Evolutionary conservation across 2,888 invertebrate genomes (phyloP).

Genomic region (Eilema griseolum): DNA sequence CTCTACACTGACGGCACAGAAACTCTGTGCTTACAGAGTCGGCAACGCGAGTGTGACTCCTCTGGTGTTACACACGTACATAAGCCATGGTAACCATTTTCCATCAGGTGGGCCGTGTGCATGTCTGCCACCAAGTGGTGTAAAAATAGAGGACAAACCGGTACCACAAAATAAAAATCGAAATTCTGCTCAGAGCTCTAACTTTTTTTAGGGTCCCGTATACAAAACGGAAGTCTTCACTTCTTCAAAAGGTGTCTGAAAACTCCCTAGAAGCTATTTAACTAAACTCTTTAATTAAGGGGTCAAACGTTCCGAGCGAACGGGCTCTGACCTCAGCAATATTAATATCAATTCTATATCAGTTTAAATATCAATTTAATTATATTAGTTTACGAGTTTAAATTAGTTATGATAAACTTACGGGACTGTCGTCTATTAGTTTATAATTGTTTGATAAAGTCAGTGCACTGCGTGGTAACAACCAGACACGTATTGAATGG

Average conservation of each 20-base stretch:
- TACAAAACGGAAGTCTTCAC: background rate
- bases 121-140: too few species aligned
- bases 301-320: background rate
- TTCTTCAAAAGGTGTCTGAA: background rate
- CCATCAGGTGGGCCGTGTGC: too few species aligned
- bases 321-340: background rate
- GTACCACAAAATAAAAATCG: too few species aligned
- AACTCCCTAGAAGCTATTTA: background rate
- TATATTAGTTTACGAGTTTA: background rate
- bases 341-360: background rate
- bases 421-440: background rate
- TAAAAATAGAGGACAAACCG: too few species aligned
- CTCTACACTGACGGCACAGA: too few species aligned
- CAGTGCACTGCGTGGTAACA: background rate
- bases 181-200: too few species aligned
- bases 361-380: constrained; percentile 4
- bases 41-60: too few species aligned
- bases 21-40: too few species aligned
- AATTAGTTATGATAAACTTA: background rate
- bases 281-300: background rate
- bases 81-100: too few species aligned
- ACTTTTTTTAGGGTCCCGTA: too few species aligned
- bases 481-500: background rate
- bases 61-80: too few species aligned
- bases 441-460: constrained; percentile 1